Evolutionary conservation across 2,113 vertebrate genomes (phyloP).

Genomic region (Struthidea cinerea): DNA sequence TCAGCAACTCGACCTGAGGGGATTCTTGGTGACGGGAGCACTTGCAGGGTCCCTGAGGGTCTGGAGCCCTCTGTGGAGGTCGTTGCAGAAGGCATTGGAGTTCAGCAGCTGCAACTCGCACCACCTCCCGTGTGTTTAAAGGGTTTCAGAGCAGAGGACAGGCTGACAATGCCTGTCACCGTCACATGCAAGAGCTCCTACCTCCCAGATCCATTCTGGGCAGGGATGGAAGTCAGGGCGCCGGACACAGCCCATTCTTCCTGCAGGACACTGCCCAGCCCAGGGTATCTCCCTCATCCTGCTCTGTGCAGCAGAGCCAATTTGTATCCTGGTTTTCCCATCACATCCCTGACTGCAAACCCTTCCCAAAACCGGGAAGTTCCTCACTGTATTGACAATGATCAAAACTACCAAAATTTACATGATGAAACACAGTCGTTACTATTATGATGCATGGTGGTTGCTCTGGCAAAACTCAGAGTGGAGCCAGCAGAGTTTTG

Average conservation of each 20-base stretch:
- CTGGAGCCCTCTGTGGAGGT: not conserved
- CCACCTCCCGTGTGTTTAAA: accelerated
- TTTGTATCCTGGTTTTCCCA: not conserved
- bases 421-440: not conserved
- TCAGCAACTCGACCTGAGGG: not conserved
- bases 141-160: not conserved
- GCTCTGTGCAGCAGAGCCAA: accelerated
- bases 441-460: accelerated
- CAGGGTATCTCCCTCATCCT: not conserved
- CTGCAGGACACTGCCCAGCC: not conserved
- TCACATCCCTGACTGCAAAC: accelerated
- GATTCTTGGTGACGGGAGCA: not conserved
- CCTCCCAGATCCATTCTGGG: accelerated
- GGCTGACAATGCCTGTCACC: accelerated
- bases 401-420: not conserved
- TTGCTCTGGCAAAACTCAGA: not conserved
- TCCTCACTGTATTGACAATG: not conserved
- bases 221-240: not conserved
- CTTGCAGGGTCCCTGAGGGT: not conserved
- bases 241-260: accelerated
- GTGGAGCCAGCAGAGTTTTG: not conserved
- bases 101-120: not conserved
- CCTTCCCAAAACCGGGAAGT: not conserved
- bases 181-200: accelerated
- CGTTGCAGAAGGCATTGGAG: accelerated